Base-by-base conservation (phyloP, 2,113 vertebrate species). In the Struthidea cinerea region DNA sequence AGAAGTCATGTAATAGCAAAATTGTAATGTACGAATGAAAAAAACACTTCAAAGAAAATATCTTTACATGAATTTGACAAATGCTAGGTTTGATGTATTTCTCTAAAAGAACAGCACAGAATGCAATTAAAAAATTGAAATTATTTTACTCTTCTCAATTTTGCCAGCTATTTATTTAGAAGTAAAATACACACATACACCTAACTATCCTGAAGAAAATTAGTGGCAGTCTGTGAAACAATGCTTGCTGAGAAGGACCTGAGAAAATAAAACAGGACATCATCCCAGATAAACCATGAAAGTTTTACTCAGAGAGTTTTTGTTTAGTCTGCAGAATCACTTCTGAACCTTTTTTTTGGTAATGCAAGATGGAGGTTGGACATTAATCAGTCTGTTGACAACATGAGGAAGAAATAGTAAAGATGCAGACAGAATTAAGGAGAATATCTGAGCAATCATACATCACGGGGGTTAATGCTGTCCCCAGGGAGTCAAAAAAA, bases 21-120 rank as follows among this genome's bases (percentile, higher is more conserved):
- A 88, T 13, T 30, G n/a, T 32, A 39, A 79, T 4, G 4, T 52
- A 39, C 33, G 4, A 64, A 79, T 61, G 24, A 74, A 91, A 73
- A 23, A 93, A 78, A 14, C 67, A 23, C 52, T 89, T 84, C 47
- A 84, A 64, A 70, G 30, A 18, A 47, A 84, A 79, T 80, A 77
- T 14, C 30, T 68, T 63, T 21, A 42, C 6, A 49, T 3, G 8
- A 33, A 70, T 71, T 59, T 89, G 46, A 82, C 32, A 82, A 84
- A 79, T 17, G 9, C 8, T 56, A 74, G 1, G 3, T 59, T 64
- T 76, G 60, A 71, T 0, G 0, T 33, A 44, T 89, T 87, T 57
- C 15, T 53, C 33, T 50, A 59, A 80, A 79, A 57, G 15, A 88
- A 44, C 8, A 88, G 28, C 10, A 39, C 3, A 49, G 17, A 39